These are phyloP conservation scores for Saguinus midas DNA, from an alignment of 2,113 vertebrate genomes.

Conservation along the genomic window DNA sequence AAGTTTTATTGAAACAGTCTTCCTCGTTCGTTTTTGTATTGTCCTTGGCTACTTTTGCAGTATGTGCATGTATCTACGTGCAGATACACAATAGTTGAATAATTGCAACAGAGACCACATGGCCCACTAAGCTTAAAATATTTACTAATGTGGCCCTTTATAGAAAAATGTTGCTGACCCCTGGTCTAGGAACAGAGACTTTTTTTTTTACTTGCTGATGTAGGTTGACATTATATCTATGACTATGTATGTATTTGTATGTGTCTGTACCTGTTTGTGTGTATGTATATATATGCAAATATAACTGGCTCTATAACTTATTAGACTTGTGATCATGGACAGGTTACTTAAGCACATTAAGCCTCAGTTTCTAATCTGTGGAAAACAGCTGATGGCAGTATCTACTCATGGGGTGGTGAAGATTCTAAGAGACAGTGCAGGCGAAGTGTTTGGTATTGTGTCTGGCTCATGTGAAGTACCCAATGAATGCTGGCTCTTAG, in stretches of 20 bases:
- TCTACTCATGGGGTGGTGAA: not conserved
- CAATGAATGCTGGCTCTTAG: not conserved
- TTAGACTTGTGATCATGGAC: not conserved
- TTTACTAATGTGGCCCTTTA: not conserved
- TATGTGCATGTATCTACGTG: fast-evolving
- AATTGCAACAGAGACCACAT: not conserved
- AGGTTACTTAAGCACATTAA: not conserved
- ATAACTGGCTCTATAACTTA: not conserved
- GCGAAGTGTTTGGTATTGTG: not conserved
- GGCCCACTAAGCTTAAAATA: not conserved
- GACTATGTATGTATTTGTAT: not conserved
- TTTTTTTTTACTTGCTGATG: not conserved
- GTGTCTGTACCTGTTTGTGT: not conserved
- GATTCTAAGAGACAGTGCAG: not conserved
- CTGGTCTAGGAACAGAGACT: not conserved
- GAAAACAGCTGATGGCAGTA: not conserved
- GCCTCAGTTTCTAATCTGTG: not conserved
- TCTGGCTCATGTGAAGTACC: not conserved
- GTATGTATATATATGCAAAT: not conserved
- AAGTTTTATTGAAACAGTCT: not conserved
- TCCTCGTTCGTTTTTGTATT: not conserved
- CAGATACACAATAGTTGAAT: not conserved
- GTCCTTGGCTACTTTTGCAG: not conserved
- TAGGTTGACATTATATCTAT: not conserved
- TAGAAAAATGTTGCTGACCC: not conserved